Conservation (phyloP, 2,888 invertebrate genomes). For the Ornithoptera priamus region DNA sequence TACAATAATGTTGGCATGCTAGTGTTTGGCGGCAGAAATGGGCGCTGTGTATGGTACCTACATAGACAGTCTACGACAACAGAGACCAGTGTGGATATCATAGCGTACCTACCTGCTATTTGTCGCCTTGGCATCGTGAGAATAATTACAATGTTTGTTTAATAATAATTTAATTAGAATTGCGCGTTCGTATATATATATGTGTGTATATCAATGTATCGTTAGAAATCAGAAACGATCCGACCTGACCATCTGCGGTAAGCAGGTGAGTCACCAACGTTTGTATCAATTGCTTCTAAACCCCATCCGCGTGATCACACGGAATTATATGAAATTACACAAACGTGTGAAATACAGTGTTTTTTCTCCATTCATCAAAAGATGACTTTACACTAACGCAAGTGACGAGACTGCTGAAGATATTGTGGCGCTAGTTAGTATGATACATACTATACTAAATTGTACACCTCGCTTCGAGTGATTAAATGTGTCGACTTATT, state of each 20-base stretch:
- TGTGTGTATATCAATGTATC: constrained; percentile 12
- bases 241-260: constrained; percentile 18
- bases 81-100: not conserved
- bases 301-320: constrained; percentile 8
- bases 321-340: constrained; percentile 9
- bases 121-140: constrained; percentile 9
- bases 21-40: no score
- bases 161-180: constrained; percentile 25
- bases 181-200: not conserved
- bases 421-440: no score
- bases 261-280: constrained; percentile 2
- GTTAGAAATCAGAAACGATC: constrained; percentile 9
- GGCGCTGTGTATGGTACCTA: no score
- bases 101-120: not conserved
- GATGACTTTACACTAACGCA: not conserved
- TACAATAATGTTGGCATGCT: no score
- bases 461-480: no score
- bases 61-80: no score
- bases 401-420: no score
- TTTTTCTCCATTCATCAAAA: no score
- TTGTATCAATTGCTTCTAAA: constrained; percentile 1
- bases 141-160: constrained; percentile 20
- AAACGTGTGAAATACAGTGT: not conserved
- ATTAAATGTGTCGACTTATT: no score
- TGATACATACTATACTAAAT: no score